Conservation (phyloP, 2,888 invertebrate genomes). For the Nomada hirtipes region DNA sequence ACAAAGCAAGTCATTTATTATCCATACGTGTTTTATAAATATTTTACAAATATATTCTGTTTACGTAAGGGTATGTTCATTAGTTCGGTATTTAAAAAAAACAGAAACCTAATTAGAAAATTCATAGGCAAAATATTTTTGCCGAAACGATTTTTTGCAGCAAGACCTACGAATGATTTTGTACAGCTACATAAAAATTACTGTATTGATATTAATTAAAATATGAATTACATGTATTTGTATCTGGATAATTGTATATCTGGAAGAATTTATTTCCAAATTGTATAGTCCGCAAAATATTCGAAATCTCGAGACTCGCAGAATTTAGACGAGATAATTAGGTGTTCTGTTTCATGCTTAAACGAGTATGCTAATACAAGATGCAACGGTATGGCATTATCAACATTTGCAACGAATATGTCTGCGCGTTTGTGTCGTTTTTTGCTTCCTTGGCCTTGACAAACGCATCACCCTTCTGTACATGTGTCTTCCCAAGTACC, state of each 20-base stretch:
- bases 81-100: background rate
- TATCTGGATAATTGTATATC: background rate
- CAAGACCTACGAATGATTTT: no score
- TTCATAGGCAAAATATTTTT: no score
- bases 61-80: background rate
- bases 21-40: no score
- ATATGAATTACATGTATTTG: no score
- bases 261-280: background rate
- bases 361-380: background rate
- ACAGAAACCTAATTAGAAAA: constrained; percentile 9
- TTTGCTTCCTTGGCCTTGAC: constrained; percentile 56
- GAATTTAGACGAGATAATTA: background rate
- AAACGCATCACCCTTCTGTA: constrained; percentile 48
- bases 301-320: background rate
- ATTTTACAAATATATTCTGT: background rate
- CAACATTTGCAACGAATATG: background rate
- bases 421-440: constrained; percentile 35
- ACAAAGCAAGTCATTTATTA: no score
- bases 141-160: no score
- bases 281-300: no score
- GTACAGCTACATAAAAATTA: background rate
- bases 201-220: no score
- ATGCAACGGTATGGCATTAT: background rate
- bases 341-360: constrained; percentile 2
- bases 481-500: constrained; percentile 40